Percentiles rank a stretch among this genome's conserved stretches.
These are phyloP conservation scores for Piprites chloris DNA, from an alignment of 2,113 vertebrate genomes.

Conservation along the genomic window DNA sequence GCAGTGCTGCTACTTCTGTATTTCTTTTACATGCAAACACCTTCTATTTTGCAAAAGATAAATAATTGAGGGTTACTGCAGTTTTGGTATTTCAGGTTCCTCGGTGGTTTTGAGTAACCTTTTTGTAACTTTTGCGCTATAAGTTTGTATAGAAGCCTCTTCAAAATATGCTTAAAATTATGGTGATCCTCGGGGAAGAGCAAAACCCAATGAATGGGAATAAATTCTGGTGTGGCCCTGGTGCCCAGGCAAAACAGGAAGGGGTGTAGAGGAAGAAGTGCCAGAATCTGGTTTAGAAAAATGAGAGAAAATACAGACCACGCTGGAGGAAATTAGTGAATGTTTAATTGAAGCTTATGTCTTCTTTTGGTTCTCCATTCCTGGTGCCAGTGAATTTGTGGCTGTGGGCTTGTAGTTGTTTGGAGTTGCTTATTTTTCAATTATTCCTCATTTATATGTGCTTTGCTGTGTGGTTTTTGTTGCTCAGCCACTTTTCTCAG, in stretches of 20 bases:
- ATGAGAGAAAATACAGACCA: not conserved
- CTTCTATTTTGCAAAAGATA: not conserved
- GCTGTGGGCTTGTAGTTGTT: not conserved
- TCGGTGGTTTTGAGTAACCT: not conserved
- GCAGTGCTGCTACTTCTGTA: not conserved
- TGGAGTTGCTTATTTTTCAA: not conserved
- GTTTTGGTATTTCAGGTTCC: not conserved
- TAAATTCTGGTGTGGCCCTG: not conserved
- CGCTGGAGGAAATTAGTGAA: not conserved
- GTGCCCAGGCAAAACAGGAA: not conserved
- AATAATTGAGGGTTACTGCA: not conserved
- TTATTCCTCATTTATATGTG: not conserved
- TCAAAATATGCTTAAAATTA: not conserved
- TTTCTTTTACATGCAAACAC: not conserved
- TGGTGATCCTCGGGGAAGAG: not conserved
- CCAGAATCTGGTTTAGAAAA: not conserved
- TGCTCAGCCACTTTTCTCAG: not conserved
- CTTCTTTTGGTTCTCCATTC: not conserved
- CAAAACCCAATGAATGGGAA: not conserved
- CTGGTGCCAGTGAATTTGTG: not conserved
- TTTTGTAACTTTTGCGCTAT: not conserved
- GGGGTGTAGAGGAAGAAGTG: not conserved
- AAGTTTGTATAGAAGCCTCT: not conserved
- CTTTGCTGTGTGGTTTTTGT: not conserved
- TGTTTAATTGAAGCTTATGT: not conserved